Evolutionary conservation across 2,888 invertebrate genomes (phyloP), one percentile per base, ranked within the genome.

Genomic region (Drosophila mettleri): DNA sequence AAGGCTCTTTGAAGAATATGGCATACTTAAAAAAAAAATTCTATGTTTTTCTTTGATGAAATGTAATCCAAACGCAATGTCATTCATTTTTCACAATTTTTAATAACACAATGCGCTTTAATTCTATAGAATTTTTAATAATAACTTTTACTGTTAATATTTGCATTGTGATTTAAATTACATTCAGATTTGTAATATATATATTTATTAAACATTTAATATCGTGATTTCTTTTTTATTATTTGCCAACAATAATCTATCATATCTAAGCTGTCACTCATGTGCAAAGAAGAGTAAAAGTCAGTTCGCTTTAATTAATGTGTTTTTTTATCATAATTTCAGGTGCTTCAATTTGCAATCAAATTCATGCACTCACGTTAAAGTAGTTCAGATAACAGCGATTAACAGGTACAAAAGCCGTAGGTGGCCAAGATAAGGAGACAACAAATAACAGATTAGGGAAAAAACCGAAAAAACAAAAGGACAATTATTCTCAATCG

Each of bases 401-500:
- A 27, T 16, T 43, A 31, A 67, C 34, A 57, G 49, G 49, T 55
- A 38, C 16, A 16, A 43, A 16, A 49, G 24, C 39, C 22, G 16
- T 41, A 31, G 48, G 33, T 27, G 65, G 66, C 12, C 27, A 12
- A 49, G 49, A 41, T 36, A 39, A 33, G 38, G 36, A 16, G 14
- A 3, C 18, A 16, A 7, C 49, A 65, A 38, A 75, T 43, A 63
- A 48, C n/a, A 29, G n/a, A n/a, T n/a, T n/a, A 7, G 7, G 8
- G 20, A 29, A 9, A 34, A 22, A 55, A 33, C 12, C 34, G 18
- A 49, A 36, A 27, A 36, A 38, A 12, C 38, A 52, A 16, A 39
- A 45, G 38, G 45, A 62, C 80, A 79, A 86, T 86, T 77, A 83
- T 69, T 69, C 68, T 82, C 71, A 83, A 84, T 88, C 69, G 67